A percentile compares a stretch with the other conserved stretches of the same genome.
Conservation (phyloP, 2,113 vertebrate genomes). For the Microtus oregoni region DNA sequence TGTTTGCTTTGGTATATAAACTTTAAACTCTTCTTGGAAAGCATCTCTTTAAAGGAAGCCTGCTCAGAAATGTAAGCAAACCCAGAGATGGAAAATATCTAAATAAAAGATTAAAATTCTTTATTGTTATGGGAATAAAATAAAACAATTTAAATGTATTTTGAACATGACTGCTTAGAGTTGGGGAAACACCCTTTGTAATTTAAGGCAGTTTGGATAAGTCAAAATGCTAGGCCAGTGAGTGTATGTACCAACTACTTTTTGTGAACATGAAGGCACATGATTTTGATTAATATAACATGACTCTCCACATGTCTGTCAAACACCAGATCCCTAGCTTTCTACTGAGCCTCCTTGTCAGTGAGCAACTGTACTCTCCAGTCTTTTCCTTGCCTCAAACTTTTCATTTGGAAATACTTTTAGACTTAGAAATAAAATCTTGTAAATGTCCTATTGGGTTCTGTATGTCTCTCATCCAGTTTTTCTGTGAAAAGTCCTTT, state of each 20-base stretch:
- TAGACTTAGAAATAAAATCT: neutral
- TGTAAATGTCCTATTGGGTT: neutral
- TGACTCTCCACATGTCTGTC: neutral
- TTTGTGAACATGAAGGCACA: neutral
- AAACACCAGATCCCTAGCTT: neutral
- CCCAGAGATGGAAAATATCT: constrained; percentile 11
- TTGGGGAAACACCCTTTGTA: neutral
- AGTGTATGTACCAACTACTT: neutral
- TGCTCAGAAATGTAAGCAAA: neutral
- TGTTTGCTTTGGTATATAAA: constrained; percentile 34
- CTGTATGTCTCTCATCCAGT: neutral
- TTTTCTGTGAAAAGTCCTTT: constrained; percentile 13
- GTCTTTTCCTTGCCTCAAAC: neutral
- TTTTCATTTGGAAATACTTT: neutral
- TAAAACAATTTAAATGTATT: neutral
- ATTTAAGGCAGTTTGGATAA: neutral
- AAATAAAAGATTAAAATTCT: constrained; percentile 31
- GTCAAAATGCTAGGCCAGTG: neutral
- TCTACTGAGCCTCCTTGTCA: neutral
- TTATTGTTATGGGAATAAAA: constrained; percentile 40
- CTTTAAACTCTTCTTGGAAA: constrained; percentile 41
- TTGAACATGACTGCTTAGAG: neutral
- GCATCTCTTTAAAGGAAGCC: neutral
- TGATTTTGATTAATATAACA: neutral
- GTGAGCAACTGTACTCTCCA: neutral